Conservation (phyloP, 2,888 invertebrate species). For the Corbicula japonica region DNA sequence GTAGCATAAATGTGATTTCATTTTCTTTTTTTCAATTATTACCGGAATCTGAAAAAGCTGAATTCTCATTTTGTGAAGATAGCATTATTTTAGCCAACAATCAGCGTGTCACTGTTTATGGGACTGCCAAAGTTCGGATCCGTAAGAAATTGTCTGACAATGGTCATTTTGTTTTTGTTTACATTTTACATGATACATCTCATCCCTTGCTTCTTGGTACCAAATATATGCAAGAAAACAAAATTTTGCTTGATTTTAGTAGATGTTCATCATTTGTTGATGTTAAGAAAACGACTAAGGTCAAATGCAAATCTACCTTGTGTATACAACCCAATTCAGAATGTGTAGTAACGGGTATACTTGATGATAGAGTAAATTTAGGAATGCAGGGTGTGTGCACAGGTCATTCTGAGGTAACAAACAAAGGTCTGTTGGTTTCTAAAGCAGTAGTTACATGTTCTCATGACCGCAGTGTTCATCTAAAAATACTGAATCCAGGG, state of each 20-base stretch:
- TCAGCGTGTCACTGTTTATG: slow-evolving; percentile 27
- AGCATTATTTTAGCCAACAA: slow-evolving; percentile 25
- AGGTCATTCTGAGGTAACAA: slow-evolving; percentile 20
- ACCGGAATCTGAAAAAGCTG: neutral
- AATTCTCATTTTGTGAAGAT: neutral
- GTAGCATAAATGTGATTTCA: slow-evolving; percentile 38
- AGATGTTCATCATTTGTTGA: slow-evolving; percentile 9
- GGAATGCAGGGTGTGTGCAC: slow-evolving; percentile 50
- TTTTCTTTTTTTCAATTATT: slow-evolving; percentile 23
- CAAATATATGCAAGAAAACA: slow-evolving; percentile 25
- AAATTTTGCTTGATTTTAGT: slow-evolving; percentile 34
- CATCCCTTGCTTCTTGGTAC: slow-evolving; percentile 51
- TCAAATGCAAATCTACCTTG: slow-evolving; percentile 31
- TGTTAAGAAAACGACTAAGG: slow-evolving; percentile 25
- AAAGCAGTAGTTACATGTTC: slow-evolving; percentile 30
- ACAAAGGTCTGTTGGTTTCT: slow-evolving; percentile 46
- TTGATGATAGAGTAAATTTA: slow-evolving; percentile 5
- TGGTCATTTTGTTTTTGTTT: slow-evolving; percentile 11
- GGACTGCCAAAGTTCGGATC: slow-evolving; percentile 32
- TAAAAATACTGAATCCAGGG: slow-evolving; percentile 50
- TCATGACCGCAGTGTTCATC: slow-evolving; percentile 21
- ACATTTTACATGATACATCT: slow-evolving; percentile 42
- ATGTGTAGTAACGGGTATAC: slow-evolving; percentile 30
- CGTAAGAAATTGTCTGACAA: neutral
- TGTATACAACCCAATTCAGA: slow-evolving; percentile 34